Evolutionary conservation across 2,797 vertebrate species (phyloP), one percentile per base, ranked within the genome.

Genomic region (Leontocebus nigricollis): DNA sequence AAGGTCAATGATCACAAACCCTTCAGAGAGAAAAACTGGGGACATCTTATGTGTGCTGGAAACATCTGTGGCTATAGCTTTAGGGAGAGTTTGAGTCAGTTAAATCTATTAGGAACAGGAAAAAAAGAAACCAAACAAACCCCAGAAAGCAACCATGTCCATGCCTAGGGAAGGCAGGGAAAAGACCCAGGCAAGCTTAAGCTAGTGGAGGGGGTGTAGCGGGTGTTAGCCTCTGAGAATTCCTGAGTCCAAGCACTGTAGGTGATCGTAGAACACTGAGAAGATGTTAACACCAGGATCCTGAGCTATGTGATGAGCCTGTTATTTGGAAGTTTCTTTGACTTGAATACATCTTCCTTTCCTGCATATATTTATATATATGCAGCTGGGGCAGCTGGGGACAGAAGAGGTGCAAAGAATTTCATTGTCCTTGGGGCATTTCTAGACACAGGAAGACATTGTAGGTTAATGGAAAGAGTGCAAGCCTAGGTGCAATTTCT

Each of bases 201-300:
- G 26, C 20, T 36, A 46, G 8, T 1, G 4, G 55, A 44, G 36
- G 36, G 5, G 1, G 4, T 2, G 0, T 2, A 27, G 15, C 11
- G 12, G 52, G 55, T 33, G 9, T 79, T 3, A 3, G 7, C 33
- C 59, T 82, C 61, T 48, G 33, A 88, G 76, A 93, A 30, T 3
- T 55, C 10, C 6, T 20, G 22, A 44, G 70, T 41, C 22, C 46
- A 70, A 59, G 73, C 81, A 75, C 24, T 17, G 19, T 0, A 67
- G 17, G n/a, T 61, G 6, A 4, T 9, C 2, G 19, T 22, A 64
- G 50, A 26, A 64, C 9, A 4, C 27, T 27, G 26, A 67, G 83
- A 52, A 67, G 48, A 50, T 30, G 52, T 26, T 93, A 72, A 94
- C 22, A 46, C 33, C n/a, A 64, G 8, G 39, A n/a, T 48, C 55